Evolutionary conservation across 2,888 invertebrate genomes (phyloP).

Genomic region (Balanococcus diminutus): DNA sequence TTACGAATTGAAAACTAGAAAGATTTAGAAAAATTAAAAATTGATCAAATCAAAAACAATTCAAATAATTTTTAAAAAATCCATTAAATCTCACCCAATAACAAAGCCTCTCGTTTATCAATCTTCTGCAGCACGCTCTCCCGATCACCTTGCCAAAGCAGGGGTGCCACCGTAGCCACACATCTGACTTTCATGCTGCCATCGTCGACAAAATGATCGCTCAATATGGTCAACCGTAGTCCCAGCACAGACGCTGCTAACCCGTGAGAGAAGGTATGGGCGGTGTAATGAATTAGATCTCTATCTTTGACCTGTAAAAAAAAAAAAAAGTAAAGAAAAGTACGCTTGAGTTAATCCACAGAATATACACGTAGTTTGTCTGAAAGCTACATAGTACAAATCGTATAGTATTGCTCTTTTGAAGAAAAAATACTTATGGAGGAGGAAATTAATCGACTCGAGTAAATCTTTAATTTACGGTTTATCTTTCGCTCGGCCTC

Average conservation of each 20-base stretch:
- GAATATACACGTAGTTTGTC: too few species aligned
- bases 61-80: too few species aligned
- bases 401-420: background rate
- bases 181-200: slow-evolving; percentile 69
- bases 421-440: background rate
- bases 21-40: too few species aligned
- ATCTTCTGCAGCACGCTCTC: slow-evolving; percentile 66
- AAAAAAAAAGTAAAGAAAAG: background rate
- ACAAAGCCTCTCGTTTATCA: slow-evolving; percentile 69
- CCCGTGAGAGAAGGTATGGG: slow-evolving; percentile 66
- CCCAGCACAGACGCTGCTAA: slow-evolving; percentile 68
- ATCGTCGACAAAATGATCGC: slow-evolving; percentile 66
- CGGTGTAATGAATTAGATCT: slow-evolving; percentile 64
- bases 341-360: background rate
- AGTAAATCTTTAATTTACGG: slow-evolving; percentile 5
- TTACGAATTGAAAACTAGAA: too few species aligned
- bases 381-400: too few species aligned
- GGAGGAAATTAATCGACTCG: background rate
- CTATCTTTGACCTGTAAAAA: slow-evolving; percentile 55
- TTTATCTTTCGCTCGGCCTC: background rate
- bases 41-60: too few species aligned
- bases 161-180: slow-evolving; percentile 67
- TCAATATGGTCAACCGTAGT: slow-evolving; percentile 65
- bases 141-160: slow-evolving; percentile 68
- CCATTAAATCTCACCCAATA: slow-evolving; percentile 65